Percentiles rank a stretch among this genome's conserved stretches.
phyloP scores from a whole-genome alignment of 1,140 invertebrate genomes.

The Lepidurus packardi region DNA sequence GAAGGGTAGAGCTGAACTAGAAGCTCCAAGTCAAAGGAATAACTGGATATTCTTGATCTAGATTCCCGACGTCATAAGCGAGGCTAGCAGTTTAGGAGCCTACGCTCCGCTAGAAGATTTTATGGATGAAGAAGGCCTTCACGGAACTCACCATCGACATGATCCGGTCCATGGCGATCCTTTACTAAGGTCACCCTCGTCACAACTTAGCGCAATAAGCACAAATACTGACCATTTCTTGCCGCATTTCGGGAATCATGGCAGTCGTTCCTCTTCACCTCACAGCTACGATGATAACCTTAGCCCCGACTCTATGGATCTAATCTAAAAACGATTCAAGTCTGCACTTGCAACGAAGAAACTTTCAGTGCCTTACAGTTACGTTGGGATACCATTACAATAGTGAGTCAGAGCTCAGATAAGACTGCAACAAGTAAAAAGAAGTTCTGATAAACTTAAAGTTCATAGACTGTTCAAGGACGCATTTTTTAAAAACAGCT shows the following conservation, averaged over 20 bases:
- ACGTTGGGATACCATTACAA: conserved; percentile 2
- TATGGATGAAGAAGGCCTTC: conserved; percentile 64
- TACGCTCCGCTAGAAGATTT: conserved; percentile 65
- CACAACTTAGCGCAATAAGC: conserved; percentile 6
- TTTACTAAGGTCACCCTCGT: conserved; percentile 54
- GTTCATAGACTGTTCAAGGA: too few relatives aligned
- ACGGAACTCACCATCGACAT: neutral
- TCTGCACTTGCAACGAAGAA: neutral
- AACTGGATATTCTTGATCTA: conserved; percentile 38
- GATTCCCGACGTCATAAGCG: conserved; percentile 53
- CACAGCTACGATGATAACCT: conserved; percentile 5
- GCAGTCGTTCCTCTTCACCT: conserved; percentile 11
- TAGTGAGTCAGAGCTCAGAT: neutral
- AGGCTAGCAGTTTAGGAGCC: conserved; percentile 53
- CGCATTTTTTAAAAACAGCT: too few relatives aligned
- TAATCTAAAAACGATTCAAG: neutral
- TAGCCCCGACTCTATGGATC: neutral
- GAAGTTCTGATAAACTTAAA: too few relatives aligned
- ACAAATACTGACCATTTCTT: neutral
- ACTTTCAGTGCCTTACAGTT: conserved; percentile 9
- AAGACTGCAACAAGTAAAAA: neutral
- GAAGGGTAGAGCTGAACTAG: conserved; percentile 24
- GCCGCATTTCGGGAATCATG: neutral
- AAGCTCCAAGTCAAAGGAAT: neutral
- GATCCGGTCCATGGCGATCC: conserved; percentile 63